Percentiles rank a stretch among this genome's conserved stretches.
phyloP scores from a whole-genome alignment of 2,888 invertebrate species.

The Megalurothrips usitatus region DNA sequence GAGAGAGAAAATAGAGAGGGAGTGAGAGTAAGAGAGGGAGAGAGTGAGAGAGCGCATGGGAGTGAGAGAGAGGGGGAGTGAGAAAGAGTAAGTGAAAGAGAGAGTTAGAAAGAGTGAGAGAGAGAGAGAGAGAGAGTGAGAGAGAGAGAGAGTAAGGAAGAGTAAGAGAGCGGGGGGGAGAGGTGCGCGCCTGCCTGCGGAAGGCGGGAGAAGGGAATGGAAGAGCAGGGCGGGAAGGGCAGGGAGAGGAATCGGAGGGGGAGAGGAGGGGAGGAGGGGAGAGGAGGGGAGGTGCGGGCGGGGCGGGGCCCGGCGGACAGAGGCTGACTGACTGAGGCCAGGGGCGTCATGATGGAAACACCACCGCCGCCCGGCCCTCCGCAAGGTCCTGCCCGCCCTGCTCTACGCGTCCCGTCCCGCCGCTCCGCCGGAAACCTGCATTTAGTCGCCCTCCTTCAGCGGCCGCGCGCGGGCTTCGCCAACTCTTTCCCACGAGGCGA shows the following conservation, averaged over 20 bases:
- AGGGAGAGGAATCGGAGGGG: no score
- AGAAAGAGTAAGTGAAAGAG: no score
- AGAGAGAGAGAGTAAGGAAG: no score
- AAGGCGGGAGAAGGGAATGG: neutral
- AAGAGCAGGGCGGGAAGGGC: neutral
- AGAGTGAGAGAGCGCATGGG: no score
- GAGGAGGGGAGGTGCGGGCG: neutral
- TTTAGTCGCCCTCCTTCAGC: neutral
- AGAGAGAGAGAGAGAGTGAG: no score
- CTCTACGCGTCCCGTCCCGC: neutral
- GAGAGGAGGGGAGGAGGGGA: neutral
- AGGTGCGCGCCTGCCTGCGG: no score
- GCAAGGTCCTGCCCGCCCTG: neutral
- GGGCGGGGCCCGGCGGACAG: neutral
- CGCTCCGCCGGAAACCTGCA: slow-evolving; percentile 19
- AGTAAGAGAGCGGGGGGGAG: no score
- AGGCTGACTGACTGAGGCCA: neutral
- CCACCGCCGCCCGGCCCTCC: neutral
- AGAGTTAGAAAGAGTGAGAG: no score
- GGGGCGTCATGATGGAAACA: neutral
- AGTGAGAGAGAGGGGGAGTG: no score
- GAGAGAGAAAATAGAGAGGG: no score
- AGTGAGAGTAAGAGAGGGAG: no score
- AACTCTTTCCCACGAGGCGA: neutral
- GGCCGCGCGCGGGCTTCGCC: neutral